Conservation (phyloP, 2,113 vertebrate genomes). For the Marmota flaviventris region DNA sequence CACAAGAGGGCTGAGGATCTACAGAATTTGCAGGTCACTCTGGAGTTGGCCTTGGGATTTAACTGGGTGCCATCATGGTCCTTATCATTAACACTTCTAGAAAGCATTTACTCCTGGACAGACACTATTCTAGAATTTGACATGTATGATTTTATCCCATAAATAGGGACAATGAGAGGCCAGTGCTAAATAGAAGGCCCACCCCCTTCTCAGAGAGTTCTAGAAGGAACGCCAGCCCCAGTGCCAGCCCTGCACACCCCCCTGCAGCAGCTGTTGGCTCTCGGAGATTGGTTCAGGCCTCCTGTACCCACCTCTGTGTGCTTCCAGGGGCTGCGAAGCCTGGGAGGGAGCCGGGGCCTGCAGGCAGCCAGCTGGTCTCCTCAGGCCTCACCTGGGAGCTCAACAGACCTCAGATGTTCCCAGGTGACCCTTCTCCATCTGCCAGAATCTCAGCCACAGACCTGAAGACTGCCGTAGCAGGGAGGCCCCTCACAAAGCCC, state of each 20-base stretch:
- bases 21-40: neutral
- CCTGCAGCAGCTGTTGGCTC: neutral
- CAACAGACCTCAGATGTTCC: neutral
- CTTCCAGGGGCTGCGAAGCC: neutral
- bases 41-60: neutral
- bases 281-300: neutral
- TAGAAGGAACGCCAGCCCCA: neutral
- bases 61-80: neutral
- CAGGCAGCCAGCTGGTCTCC: too few relatives aligned
- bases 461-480: neutral
- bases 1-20: neutral
- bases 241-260: neutral
- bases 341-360: neutral
- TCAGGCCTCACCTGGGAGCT: neutral
- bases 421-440: neutral
- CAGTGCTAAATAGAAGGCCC: neutral
- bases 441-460: neutral
- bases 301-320: neutral
- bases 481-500: neutral
- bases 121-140: neutral
- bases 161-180: neutral
- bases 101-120: neutral
- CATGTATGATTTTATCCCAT: neutral
- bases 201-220: too few relatives aligned
- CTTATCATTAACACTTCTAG: neutral